Conservation (phyloP, 2,113 vertebrate species). For the Elaphurus davidianus region DNA sequence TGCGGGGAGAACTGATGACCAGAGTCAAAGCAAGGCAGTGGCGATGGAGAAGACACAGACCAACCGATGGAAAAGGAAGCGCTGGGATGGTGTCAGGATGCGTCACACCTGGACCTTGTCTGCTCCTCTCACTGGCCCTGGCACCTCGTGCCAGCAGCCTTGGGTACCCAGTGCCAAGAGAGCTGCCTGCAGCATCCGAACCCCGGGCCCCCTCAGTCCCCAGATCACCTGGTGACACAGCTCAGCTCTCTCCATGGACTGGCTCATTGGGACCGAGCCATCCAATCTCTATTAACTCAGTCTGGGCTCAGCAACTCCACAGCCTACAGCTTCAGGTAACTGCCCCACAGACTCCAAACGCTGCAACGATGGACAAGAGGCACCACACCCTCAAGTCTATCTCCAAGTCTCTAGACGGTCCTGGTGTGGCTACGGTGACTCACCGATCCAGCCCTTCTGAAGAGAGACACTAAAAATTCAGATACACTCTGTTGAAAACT, state of each 20-base stretch:
- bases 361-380: fast-evolving
- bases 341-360: not conserved
- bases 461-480: not conserved
- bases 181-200: not conserved
- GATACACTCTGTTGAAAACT: not conserved
- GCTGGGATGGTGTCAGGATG: not conserved
- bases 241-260: not conserved
- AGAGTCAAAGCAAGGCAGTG: not conserved
- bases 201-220: not conserved
- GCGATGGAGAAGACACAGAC: not conserved
- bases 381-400: not conserved
- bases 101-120: not conserved
- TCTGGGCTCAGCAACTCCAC: not conserved
- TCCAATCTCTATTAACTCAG: not conserved
- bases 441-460: not conserved
- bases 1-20: not conserved
- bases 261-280: not conserved
- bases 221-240: not conserved
- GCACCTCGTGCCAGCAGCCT: not conserved
- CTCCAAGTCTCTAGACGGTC: not conserved
- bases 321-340: too few species aligned
- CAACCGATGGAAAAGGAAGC: fast-evolving
- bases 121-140: not conserved
- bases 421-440: fast-evolving
- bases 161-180: not conserved